Base-by-base conservation (phyloP, 2,797 vertebrate species). In the Ciconia nigra region DNA sequence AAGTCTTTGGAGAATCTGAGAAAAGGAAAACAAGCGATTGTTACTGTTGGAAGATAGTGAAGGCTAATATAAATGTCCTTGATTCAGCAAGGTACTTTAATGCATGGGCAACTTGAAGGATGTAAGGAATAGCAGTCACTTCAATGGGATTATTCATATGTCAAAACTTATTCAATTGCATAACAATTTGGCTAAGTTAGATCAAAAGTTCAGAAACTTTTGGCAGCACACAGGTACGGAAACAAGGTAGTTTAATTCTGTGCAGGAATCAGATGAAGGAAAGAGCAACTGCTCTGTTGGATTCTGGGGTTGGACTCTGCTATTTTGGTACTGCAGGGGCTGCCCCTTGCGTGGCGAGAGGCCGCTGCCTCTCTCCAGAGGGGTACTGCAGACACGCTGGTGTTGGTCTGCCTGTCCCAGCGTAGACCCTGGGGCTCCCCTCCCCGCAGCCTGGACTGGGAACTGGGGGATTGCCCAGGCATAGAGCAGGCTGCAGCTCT, bases 401-500 rank as follows among this genome's bases (percentile, higher is more conserved):
- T 35, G 22, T 54, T 54, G 71, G 21, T 65, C 58, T 18, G 57
- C 21, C 44, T 59, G 57, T 59, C 11, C 44, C 58, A 58, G 26
- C 0, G 0, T 2, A 74, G 70, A 49, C 16, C 31, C 54, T 37
- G 29, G 21, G 73, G 52, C 24, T 65, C n/a, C 10, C 26, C 17
- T 37, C n/a, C 18, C 4, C 4, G 2, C 21, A 55, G 62, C 31
- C 67, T 24, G 31, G 28, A 51, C 25, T 57, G 37, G 55, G 33
- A 57, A 58, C 20, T 3, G 0, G 3, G 7, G 20, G 24, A 3
- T 3, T 74, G 57, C 12, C 19, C 1, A 3, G 16, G 49, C 55
- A 74, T 49, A 44, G 55, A 69, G 47, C 22, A 41, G 54, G 46
- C 22, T 73, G 35, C 0, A 0, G 31, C 46, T 61, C 67, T 24